Conservation (phyloP, 2,113 vertebrate species). For the Saccopteryx leptura region DNA sequence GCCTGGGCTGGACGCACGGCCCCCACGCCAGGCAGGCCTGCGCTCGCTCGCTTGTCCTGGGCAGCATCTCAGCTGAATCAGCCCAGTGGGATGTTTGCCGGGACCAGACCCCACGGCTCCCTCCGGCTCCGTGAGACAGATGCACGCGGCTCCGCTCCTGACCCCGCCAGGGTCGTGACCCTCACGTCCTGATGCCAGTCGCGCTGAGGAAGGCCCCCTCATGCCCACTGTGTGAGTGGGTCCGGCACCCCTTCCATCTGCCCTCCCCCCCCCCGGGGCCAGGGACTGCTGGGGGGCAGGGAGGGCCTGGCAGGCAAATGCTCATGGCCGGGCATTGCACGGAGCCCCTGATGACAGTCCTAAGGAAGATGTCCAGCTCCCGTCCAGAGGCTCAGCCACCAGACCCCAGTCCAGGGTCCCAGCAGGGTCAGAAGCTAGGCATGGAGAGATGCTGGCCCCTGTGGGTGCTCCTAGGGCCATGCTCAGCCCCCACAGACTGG, state of each 20-base stretch:
- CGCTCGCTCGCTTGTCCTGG: fast-evolving
- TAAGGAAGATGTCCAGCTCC: fast-evolving
- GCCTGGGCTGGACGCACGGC: fast-evolving
- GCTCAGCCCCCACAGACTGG: fast-evolving
- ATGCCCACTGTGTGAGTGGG: neutral
- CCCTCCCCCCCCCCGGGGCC: fast-evolving
- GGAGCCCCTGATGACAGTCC: neutral
- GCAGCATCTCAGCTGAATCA: neutral
- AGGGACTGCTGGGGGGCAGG: fast-evolving
- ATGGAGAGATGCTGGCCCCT: neutral
- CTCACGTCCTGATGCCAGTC: neutral
- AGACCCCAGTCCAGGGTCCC: neutral
- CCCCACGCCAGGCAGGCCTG: fast-evolving
- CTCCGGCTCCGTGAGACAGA: fast-evolving
- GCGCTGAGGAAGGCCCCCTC: neutral
- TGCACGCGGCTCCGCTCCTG: too few relatives aligned
- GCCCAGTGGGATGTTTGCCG: neutral
- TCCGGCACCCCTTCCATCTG: neutral
- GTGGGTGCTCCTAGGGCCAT: neutral
- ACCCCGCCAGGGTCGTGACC: neutral
- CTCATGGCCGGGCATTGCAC: neutral
- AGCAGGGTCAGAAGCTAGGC: fast-evolving
- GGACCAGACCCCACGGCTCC: fast-evolving
- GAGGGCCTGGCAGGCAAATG: too few relatives aligned
- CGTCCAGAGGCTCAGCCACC: neutral